Evolutionary conservation across 2,113 vertebrate species (phyloP).

Genomic region (Galeopterus variegatus): DNA sequence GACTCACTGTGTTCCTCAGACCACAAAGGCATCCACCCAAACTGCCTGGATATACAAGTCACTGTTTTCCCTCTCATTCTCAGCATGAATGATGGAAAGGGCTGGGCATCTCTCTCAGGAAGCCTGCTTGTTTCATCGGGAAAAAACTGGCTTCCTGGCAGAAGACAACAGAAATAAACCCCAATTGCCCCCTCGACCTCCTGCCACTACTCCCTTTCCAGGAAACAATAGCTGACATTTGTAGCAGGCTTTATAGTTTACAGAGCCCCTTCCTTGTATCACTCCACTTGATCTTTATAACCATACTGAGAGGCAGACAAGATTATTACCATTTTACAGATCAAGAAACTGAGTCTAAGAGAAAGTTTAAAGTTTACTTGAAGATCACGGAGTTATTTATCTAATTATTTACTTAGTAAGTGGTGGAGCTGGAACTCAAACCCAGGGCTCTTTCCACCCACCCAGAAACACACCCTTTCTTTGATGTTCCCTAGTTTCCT

Average conservation of each 20-base stretch:
- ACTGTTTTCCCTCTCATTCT: background rate
- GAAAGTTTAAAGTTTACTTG: constrained; percentile 34
- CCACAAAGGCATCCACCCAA: background rate
- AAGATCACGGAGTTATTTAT: constrained; percentile 3
- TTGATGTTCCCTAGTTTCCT: constrained; percentile 84
- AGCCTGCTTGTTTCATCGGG: constrained; percentile 15
- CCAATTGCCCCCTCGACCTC: background rate
- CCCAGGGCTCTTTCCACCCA: constrained; percentile 65
- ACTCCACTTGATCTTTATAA: background rate
- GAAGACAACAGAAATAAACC: constrained; percentile 64
- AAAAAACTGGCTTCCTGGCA: constrained; percentile 46
- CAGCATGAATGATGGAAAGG: background rate
- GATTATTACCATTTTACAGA: constrained; percentile 69
- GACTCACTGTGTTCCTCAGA: background rate
- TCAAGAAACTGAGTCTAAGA: constrained; percentile 73
- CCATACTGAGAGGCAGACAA: background rate
- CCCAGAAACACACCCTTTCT: constrained; percentile 81
- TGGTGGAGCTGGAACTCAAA: constrained; percentile 67
- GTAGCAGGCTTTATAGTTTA: constrained; percentile 28
- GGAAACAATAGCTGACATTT: constrained; percentile 67
- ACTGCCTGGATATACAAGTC: background rate
- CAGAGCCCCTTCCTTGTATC: background rate
- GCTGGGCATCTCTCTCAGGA: background rate
- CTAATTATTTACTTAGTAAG: constrained; percentile 32
- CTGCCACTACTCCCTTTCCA: background rate